Percentiles rank a stretch among this genome's conserved stretches.
phyloP scores from a whole-genome alignment of 2,888 invertebrate genomes.

The Mythimna lalbum region DNA sequence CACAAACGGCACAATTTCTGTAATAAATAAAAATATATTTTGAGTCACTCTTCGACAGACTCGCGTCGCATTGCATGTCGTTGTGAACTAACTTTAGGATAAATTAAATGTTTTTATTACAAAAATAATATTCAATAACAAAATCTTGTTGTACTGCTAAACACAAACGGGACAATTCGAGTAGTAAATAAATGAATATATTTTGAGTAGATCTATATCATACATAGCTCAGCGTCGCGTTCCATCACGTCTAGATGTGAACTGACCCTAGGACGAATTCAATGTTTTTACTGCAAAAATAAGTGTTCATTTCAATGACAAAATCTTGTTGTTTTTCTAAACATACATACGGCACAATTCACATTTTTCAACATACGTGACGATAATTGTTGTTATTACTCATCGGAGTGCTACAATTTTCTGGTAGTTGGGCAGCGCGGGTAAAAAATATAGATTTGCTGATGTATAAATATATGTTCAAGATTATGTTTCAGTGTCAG shows the following conservation, averaged over 20 bases:
- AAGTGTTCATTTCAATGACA: background rate
- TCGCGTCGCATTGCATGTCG: no score
- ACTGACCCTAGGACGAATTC: background rate
- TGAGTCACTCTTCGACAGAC: no score
- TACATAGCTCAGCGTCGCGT: no score
- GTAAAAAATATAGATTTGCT: constrained; percentile 19
- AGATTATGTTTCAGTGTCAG: constrained; percentile 31
- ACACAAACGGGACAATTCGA: constrained; percentile 5
- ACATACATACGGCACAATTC: constrained; percentile 5
- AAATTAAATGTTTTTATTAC: background rate
- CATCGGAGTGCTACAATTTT: constrained; percentile 60
- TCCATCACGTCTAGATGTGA: no score
- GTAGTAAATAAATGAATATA: no score
- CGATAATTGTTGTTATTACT: constrained; percentile 22
- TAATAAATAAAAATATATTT: no score
- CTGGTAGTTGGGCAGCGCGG: constrained; percentile 58
- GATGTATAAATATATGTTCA: constrained; percentile 40
- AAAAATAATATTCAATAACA: background rate
- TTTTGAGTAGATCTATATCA: no score
- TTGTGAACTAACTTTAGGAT: background rate
- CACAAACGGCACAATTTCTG: no score
- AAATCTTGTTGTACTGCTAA: background rate
- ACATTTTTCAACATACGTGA: constrained; percentile 24
- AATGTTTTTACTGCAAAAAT: background rate
- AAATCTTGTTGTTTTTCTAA: background rate